Percentiles rank a stretch among this genome's conserved stretches.
Conservation (phyloP, 1,140 invertebrate genomes). For the Apis florea region DNA sequence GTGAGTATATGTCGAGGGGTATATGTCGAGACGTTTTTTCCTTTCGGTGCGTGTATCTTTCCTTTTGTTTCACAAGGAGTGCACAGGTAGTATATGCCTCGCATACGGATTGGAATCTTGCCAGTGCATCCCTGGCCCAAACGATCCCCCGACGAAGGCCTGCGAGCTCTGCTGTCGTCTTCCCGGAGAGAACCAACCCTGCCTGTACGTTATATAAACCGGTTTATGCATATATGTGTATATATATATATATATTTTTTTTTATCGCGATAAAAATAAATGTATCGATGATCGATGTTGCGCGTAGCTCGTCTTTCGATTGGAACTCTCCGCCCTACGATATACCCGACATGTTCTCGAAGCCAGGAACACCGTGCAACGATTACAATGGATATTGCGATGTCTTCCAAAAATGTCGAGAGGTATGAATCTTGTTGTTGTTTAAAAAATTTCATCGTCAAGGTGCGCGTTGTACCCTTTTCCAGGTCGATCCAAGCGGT, state of each 20-base stretch:
- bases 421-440: constrained; percentile 33
- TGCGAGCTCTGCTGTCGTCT: constrained; percentile 95
- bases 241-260: too few relatives aligned
- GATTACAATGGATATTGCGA: constrained; percentile 99
- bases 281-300: constrained; percentile 5
- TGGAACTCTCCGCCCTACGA: constrained; percentile 94
- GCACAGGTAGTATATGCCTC: constrained; percentile 95
- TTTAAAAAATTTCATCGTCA: too few relatives aligned
- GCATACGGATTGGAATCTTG: constrained; percentile 97
- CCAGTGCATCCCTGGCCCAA: constrained; percentile 90
- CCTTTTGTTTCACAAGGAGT: constrained; percentile 83
- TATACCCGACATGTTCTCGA: constrained; percentile 95
- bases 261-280: background rate
- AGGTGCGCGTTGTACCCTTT: too few relatives aligned
- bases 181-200: constrained; percentile 90
- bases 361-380: constrained; percentile 97
- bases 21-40: background rate
- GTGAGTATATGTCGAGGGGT: constrained; percentile 82
- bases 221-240: background rate
- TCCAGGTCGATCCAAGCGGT: constrained; percentile 96
- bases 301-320: constrained; percentile 91
- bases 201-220: constrained; percentile 80
- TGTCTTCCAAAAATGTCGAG: constrained; percentile 97
- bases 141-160: constrained; percentile 90
- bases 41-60: constrained; percentile 1